Percentiles rank a stretch among this genome's conserved stretches.
phyloP scores from a whole-genome alignment of 1,140 invertebrate genomes.

The Drosophila jambulina region DNA sequence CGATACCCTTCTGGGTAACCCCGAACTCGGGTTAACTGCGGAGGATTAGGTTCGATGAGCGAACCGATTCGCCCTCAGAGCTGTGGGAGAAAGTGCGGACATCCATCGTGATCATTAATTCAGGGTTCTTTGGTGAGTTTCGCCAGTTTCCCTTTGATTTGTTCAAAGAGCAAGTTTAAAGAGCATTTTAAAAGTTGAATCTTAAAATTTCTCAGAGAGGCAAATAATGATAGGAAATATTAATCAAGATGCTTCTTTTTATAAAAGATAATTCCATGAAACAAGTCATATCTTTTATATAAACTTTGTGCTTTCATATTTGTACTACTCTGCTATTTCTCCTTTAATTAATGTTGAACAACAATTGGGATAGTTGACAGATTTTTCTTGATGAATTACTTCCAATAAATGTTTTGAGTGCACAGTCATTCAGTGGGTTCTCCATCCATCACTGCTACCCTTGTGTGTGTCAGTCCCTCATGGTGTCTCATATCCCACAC shows the following conservation, averaged over 20 bases:
- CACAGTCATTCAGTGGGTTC: neutral
- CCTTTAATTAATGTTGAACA: too few species aligned
- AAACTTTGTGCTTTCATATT: too few species aligned
- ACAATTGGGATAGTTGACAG: too few species aligned
- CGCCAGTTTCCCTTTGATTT: neutral
- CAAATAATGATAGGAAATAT: neutral
- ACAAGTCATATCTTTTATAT: too few species aligned
- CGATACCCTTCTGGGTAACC: conserved; percentile 13
- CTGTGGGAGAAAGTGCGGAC: neutral
- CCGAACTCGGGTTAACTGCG: conserved; percentile 8
- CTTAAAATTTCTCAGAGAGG: neutral
- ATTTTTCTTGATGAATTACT: conserved; percentile 11
- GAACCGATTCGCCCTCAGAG: conserved; percentile 16
- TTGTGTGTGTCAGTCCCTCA: neutral
- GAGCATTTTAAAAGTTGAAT: neutral
- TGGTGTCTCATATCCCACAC: neutral
- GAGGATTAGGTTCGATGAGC: conserved; percentile 36
- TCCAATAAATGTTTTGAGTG: conserved; percentile 14
- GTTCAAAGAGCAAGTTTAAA: neutral
- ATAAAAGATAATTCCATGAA: too few species aligned
- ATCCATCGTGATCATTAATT: conserved; percentile 22
- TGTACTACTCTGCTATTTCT: too few species aligned
- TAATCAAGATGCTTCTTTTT: neutral
- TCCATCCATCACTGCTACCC: neutral
- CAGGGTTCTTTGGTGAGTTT: neutral